Conservation (phyloP, 2,113 vertebrate species). For the Elephas maximus region DNA sequence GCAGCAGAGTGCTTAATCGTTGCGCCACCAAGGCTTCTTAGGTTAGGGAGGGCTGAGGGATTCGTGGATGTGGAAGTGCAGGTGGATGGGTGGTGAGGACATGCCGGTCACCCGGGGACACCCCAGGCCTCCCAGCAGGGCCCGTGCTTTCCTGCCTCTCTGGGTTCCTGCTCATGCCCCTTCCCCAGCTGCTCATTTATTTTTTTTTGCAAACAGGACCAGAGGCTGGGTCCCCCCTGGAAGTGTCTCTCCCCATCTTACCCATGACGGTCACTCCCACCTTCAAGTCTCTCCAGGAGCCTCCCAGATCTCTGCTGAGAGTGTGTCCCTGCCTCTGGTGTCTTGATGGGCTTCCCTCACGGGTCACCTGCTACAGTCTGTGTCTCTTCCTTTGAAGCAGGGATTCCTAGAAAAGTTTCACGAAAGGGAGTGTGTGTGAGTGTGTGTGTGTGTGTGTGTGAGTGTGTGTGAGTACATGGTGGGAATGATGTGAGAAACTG, state of each 20-base stretch:
- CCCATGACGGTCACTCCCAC: not conserved
- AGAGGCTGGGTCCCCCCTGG: not conserved
- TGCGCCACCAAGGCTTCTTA: not conserved
- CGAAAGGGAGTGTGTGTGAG: not conserved
- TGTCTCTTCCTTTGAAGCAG: not conserved
- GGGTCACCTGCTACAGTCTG: fast-evolving
- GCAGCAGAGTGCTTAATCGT: not conserved
- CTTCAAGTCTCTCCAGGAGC: not conserved
- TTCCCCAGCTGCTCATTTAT: not conserved
- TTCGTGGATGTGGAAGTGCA: not conserved
- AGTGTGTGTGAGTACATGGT: not conserved
- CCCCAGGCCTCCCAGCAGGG: not conserved
- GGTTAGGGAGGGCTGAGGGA: not conserved
- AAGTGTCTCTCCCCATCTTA: not conserved
- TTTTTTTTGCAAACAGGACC: constrained; percentile 27
- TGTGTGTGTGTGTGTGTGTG: not conserved
- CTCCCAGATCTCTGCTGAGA: not conserved
- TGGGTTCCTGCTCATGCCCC: too few relatives aligned
- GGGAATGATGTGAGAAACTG: not conserved
- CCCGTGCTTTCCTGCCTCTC: not conserved
- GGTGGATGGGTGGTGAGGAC: not conserved
- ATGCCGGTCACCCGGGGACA: not conserved
- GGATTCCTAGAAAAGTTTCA: not conserved
- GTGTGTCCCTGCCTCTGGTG: not conserved
- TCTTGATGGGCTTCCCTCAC: too few relatives aligned